Conservation (phyloP, 2,888 invertebrate species). For the Fissipunctia ypsillon region DNA sequence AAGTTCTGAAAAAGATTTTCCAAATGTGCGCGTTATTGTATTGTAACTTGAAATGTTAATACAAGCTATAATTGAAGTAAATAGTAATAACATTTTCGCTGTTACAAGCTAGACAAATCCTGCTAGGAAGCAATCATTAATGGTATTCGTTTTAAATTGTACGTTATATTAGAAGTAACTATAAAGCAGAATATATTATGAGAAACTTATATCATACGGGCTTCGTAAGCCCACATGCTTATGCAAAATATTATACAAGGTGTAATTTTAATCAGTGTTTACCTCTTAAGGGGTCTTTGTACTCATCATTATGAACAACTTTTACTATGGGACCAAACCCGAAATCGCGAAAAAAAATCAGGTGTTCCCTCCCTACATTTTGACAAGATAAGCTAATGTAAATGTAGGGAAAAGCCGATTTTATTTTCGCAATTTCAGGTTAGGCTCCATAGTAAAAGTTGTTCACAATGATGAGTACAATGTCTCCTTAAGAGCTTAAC, state of each 20-base stretch:
- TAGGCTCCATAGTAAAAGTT: too few species aligned
- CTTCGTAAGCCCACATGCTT: constrained; percentile 6
- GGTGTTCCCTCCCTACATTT: too few species aligned
- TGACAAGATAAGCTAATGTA: too few species aligned
- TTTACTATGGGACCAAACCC: too few species aligned
- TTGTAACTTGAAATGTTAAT: constrained; percentile 4
- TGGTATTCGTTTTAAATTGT: neutral
- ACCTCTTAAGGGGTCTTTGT: too few species aligned
- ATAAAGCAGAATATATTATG: constrained; percentile 4
- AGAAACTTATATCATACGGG: constrained; percentile 3
- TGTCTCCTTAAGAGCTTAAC: too few species aligned
- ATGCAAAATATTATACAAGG: neutral
- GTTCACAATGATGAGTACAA: too few species aligned
- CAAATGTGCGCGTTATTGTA: neutral
- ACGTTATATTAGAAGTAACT: neutral
- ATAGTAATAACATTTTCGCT: neutral
- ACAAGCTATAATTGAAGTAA: neutral
- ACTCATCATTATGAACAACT: too few species aligned
- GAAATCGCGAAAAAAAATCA: too few species aligned
- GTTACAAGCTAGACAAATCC: neutral
- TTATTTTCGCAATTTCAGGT: too few species aligned
- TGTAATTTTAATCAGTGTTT: too few species aligned
- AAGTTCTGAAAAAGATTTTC: neutral
- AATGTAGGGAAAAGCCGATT: too few species aligned
- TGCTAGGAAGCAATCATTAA: constrained; percentile 5